Evolutionary conservation across 2,888 invertebrate species (phyloP).

Genomic region (Stictocephala bisonia): DNA sequence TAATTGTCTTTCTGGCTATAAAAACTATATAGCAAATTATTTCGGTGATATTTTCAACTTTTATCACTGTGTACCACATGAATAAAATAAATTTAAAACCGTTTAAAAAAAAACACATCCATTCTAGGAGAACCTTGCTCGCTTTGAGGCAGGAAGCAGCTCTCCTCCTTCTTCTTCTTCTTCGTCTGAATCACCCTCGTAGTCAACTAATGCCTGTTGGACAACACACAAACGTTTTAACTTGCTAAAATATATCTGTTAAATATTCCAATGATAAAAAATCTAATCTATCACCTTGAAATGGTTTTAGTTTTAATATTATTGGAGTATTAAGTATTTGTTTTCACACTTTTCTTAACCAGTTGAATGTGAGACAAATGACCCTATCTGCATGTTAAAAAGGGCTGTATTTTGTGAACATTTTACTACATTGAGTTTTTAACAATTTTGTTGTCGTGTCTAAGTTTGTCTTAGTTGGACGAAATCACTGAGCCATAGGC

Average conservation of each 20-base stretch:
- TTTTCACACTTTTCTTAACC: too few relatives aligned
- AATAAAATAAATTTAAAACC: constrained; percentile 41
- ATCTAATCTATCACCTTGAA: not conserved
- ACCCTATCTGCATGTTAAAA: too few relatives aligned
- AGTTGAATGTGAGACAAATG: too few relatives aligned
- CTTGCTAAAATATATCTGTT: not conserved
- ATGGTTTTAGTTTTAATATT: not conserved
- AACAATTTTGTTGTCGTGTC: too few relatives aligned
- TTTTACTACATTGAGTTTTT: too few relatives aligned
- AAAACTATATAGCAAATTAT: constrained; percentile 25
- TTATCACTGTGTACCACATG: constrained; percentile 27
- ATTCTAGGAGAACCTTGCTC: constrained; percentile 56
- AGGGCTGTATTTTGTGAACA: too few relatives aligned
- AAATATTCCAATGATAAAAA: not conserved
- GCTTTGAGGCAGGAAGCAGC: constrained; percentile 54
- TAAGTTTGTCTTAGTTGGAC: too few relatives aligned
- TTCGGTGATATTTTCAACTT: not conserved
- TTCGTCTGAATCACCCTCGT: constrained; percentile 97
- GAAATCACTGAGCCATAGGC: too few relatives aligned
- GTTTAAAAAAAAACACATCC: constrained; percentile 31
- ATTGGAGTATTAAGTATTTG: too few relatives aligned
- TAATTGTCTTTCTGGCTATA: constrained; percentile 39
- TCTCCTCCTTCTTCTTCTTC: constrained; percentile 78
- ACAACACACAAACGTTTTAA: too few relatives aligned
- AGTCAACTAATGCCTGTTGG: constrained; percentile 83